A percentile compares a stretch with the other conserved stretches of the same genome.
phyloP scores from a whole-genome alignment of 2,113 vertebrate genomes.

The Gadus chalcogrammus region DNA sequence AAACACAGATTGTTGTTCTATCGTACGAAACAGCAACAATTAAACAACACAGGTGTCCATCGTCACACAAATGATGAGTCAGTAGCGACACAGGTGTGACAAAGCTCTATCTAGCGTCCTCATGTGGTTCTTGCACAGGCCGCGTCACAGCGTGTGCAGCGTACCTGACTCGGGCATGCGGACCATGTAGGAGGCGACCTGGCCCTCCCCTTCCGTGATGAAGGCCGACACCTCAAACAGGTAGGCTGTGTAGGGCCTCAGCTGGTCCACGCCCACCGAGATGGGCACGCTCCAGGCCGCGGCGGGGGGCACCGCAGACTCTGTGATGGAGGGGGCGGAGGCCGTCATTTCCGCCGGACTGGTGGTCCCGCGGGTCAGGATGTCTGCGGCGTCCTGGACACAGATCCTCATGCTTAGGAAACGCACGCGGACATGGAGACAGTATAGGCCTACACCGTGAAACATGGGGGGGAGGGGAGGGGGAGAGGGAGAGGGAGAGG shows the following conservation, averaged over 20 bases:
- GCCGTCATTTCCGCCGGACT: constrained; percentile 80
- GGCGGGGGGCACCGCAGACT: constrained; percentile 70
- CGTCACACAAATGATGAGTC: too few species aligned
- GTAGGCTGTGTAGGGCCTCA: constrained; percentile 90
- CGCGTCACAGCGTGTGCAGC: too few species aligned
- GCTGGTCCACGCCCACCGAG: constrained; percentile 82
- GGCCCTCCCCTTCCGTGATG: constrained; percentile 88
- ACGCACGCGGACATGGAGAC: constrained; percentile 31
- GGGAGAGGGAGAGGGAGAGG: too few species aligned
- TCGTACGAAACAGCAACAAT: too few species aligned
- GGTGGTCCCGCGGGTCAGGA: constrained; percentile 86
- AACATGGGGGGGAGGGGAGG: too few species aligned
- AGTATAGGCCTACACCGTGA: neutral
- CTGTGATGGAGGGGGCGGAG: constrained; percentile 54
- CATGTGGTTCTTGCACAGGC: too few species aligned
- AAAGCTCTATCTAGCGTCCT: too few species aligned
- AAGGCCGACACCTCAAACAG: constrained; percentile 97
- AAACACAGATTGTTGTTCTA: too few species aligned
- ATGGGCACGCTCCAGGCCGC: constrained; percentile 89
- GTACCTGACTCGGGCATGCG: constrained; percentile 93
- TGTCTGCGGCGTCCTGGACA: constrained; percentile 87
- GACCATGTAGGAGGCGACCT: constrained; percentile 89
- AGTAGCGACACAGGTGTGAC: too few species aligned
- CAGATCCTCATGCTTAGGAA: neutral
- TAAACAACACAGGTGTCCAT: too few species aligned